Conservation (phyloP, 2,888 invertebrate species). For the Barypeithes pellucidus region DNA sequence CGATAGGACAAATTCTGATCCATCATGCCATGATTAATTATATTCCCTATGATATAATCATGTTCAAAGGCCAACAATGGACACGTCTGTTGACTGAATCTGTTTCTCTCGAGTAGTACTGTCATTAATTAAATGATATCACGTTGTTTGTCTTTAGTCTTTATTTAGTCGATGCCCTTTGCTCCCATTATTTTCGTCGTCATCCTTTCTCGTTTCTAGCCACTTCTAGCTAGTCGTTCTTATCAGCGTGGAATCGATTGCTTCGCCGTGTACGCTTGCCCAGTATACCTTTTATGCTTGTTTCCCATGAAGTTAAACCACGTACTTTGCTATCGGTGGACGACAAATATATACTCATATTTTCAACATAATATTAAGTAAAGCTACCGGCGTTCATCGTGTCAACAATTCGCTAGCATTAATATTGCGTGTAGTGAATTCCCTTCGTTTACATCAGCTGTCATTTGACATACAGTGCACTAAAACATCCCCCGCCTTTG, state of each 20-base stretch:
- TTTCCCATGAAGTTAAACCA: slow-evolving; percentile 12
- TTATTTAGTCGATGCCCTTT: slow-evolving; percentile 26
- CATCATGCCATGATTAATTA: too few relatives aligned
- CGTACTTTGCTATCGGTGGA: slow-evolving; percentile 13
- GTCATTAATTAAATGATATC: neutral
- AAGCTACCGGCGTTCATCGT: neutral
- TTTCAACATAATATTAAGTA: slow-evolving; percentile 11
- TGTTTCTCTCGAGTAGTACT: neutral
- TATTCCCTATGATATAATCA: neutral
- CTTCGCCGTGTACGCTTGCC: slow-evolving; percentile 28
- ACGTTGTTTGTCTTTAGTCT: slow-evolving; percentile 1
- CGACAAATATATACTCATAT: slow-evolving; percentile 10
- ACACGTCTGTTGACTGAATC: neutral
- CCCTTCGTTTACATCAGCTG: slow-evolving; percentile 19
- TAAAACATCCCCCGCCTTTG: slow-evolving; percentile 26
- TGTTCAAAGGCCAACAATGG: neutral
- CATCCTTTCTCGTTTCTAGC: slow-evolving; percentile 16
- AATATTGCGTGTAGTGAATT: slow-evolving; percentile 20
- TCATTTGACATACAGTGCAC: slow-evolving; percentile 25
- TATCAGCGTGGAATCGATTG: slow-evolving; percentile 24
- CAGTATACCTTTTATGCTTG: slow-evolving; percentile 23
- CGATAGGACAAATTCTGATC: too few relatives aligned
- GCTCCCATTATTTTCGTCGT: slow-evolving; percentile 8
- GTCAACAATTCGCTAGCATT: neutral
- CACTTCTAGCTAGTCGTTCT: slow-evolving; percentile 19